Evolutionary conservation across 2,113 vertebrate species (phyloP), one percentile per base, ranked within the genome.

Genomic region (Rafetus swinhoei): DNA sequence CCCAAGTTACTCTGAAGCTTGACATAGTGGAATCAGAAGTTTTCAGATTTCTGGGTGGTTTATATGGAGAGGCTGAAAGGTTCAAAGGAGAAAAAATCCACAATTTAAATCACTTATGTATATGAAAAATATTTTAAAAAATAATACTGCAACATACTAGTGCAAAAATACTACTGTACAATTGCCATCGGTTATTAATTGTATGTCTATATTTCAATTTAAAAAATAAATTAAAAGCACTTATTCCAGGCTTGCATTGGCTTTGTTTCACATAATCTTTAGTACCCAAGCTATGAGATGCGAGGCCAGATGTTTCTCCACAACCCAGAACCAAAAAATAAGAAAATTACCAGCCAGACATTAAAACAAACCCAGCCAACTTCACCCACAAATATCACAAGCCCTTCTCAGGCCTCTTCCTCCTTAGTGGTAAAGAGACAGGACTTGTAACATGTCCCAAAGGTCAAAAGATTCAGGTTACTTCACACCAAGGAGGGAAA

Each of bases 1-100:
- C 99, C 99, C 99, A 99, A 3, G 99, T 97, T 54, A 99, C 99
- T 89, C 99, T 97, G 97, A 99, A 99, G 84, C 99, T 99, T 91
- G 98, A 99, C 97, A 97, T 99, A 27, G 98, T 98, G 57, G 99
- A 98, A 93, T 99, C 99, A 25, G 99, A 99, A 89, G 99, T 99
- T 97, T 98, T 98, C 79, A 99, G 98, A 97, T 99, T 99, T 97
- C 98, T 98, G 84, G 99, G 99, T 5, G 99, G 97, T 94, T 99
- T 99, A 97, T 97, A 99, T 18, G 98, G 98, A 65, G 99, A 99
- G 14, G 98, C 99, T 99, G 96, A 55, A 94, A 97, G 55, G 32
- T 97, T 86, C 32, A 85, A 95, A 96, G 72, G 95, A 94, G 59
- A 76, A 10, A 29, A 4, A 50, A n/a, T 35, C 60, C 50, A 82